phyloP scores from a whole-genome alignment of 2,113 vertebrate genomes.

The Melanerpes formicivorus region DNA sequence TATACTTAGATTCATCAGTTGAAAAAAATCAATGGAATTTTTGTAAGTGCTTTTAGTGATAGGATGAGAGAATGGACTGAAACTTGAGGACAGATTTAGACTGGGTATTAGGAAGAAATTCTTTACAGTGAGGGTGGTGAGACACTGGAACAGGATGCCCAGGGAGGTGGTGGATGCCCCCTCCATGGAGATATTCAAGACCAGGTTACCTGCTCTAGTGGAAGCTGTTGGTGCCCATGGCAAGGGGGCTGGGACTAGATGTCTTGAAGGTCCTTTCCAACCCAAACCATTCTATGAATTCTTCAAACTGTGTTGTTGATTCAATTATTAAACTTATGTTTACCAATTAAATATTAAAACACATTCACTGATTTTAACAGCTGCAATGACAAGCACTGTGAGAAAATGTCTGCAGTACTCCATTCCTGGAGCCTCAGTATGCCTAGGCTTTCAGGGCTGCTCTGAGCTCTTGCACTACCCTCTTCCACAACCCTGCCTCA shows the following conservation, averaged over 20 bases:
- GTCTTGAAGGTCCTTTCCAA: no score
- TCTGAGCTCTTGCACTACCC: background rate
- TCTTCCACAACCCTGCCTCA: background rate
- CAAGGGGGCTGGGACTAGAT: no score
- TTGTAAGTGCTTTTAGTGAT: background rate
- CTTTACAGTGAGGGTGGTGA: no score
- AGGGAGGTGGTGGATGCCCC: no score
- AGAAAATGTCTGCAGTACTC: background rate
- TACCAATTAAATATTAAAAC: background rate
- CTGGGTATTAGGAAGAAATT: no score
- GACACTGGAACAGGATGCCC: no score
- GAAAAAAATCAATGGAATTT: background rate
- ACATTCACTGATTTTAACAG: background rate
- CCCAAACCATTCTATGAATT: background rate
- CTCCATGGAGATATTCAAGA: no score
- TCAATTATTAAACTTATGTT: background rate
- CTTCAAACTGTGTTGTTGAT: background rate
- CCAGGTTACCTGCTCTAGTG: no score
- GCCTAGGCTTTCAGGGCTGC: background rate
- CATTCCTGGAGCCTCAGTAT: background rate
- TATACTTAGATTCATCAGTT: background rate
- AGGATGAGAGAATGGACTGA: no score
- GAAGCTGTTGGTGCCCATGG: no score
- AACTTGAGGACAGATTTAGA: no score
- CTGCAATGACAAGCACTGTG: background rate